phyloP scores from a whole-genome alignment of 2,888 invertebrate genomes.

The Crematogaster levior region DNA sequence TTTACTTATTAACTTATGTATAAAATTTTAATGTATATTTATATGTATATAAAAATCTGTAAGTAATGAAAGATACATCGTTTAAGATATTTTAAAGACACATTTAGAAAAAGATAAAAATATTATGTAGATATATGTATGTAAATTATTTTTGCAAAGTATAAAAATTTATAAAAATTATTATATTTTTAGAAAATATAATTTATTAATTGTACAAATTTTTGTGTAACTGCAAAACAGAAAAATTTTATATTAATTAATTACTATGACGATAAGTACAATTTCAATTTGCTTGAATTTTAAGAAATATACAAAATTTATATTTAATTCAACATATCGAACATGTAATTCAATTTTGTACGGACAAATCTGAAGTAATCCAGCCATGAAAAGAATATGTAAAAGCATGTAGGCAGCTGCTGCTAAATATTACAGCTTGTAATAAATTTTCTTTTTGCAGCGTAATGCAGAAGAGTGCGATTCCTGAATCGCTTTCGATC shows the following conservation, averaged over 20 bases:
- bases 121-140: neutral
- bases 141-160: neutral
- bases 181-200: no score
- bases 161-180: neutral
- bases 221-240: no score
- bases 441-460: neutral
- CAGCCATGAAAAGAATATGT: neutral
- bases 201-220: no score
- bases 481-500: slow-evolving; percentile 56
- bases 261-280: no score
- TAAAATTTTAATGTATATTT: neutral
- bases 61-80: neutral
- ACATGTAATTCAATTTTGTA: neutral
- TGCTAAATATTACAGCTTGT: neutral
- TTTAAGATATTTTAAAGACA: neutral
- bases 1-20: neutral
- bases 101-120: neutral
- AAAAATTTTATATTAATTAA: neutral
- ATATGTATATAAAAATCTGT: neutral
- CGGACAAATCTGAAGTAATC: neutral
- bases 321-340: neutral
- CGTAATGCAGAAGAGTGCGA: neutral
- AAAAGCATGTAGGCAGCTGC: neutral
- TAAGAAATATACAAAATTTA: neutral
- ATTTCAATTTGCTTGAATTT: no score